These are phyloP conservation scores for Eucidaris tribuloides DNA, from an alignment of 35 echinoderm and acorn worm genomes.

Conservation along the genomic window DNA sequence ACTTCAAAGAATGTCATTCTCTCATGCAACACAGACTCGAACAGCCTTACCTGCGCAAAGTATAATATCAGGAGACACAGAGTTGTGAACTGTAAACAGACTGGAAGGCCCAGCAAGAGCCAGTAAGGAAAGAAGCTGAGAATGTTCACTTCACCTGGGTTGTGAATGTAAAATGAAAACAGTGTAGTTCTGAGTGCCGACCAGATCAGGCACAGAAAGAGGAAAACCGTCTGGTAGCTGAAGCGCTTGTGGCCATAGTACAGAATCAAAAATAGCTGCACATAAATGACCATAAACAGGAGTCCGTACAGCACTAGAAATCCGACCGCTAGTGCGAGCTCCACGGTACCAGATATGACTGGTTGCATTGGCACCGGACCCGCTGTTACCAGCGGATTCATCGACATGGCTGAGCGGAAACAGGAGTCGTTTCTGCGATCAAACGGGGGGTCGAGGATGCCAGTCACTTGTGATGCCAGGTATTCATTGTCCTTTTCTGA, in stretches of 20 bases:
- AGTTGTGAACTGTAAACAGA: slow-evolving; percentile 85
- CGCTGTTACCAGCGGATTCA: no score
- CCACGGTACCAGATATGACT: slow-evolving; percentile 37
- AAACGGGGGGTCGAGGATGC: no score
- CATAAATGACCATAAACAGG: slow-evolving; percentile 79
- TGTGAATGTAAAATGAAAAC: slow-evolving; percentile 93
- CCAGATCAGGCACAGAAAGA: slow-evolving; percentile 96
- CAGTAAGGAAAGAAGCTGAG: slow-evolving; percentile 52
- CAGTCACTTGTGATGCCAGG: no score
- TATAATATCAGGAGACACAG: slow-evolving; percentile 91
- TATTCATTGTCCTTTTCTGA: no score
- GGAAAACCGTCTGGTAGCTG: slow-evolving; percentile 96
- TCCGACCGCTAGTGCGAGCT: slow-evolving; percentile 58
- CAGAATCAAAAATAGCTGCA: slow-evolving; percentile 87
- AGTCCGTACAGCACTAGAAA: slow-evolving; percentile 75
- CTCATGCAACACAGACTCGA: no score
- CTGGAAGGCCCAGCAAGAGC: slow-evolving; percentile 84
- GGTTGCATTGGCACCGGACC: slow-evolving; percentile 46
- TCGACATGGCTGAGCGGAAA: no score
- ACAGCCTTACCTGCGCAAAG: slow-evolving; percentile 99
- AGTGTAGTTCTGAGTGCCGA: slow-evolving; percentile 77
- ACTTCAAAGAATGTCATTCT: no score
- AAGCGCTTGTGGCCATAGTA: slow-evolving; percentile 91
- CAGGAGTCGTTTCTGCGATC: no score
- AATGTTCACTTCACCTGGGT: slow-evolving; percentile 42